These are phyloP conservation scores for Sinocyclocheilus rhinocerous DNA, from an alignment of 2,113 vertebrate species.

Conservation along the genomic window DNA sequence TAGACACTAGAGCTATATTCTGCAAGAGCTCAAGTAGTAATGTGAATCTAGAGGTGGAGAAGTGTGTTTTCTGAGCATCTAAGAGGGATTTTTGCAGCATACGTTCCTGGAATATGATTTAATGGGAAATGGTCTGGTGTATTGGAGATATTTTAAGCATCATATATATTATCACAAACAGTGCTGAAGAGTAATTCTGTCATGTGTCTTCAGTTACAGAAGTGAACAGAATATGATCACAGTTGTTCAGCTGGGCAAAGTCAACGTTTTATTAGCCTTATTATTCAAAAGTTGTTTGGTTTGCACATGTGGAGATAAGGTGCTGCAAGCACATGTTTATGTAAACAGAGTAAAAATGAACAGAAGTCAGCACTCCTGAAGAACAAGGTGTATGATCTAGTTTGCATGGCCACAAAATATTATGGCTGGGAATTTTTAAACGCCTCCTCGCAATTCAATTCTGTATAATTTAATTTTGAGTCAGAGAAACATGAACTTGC, in stretches of 20 bases:
- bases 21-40: constrained; percentile 48
- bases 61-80: constrained; percentile 17
- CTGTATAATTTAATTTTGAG: not conserved
- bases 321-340: not conserved
- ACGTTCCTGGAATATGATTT: constrained; percentile 1
- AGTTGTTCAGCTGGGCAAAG: not conserved
- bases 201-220: not conserved
- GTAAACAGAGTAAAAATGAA: not conserved
- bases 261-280: not conserved
- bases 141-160: not conserved
- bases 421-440: not conserved
- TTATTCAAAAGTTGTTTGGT: constrained; percentile 10
- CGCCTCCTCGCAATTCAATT: not conserved
- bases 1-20: constrained; percentile 46
- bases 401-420: not conserved
- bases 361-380: not conserved
- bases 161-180: not conserved
- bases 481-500: not conserved
- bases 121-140: not conserved
- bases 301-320: not conserved
- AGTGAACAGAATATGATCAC: not conserved
- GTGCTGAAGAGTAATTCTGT: not conserved
- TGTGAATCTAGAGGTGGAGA: constrained; percentile 52
- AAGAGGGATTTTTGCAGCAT: not conserved
- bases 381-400: not conserved